Evolutionary conservation across 92 coral and sea anemone genomes (phyloP).

Genomic region (Epizoanthus ramosus): DNA sequence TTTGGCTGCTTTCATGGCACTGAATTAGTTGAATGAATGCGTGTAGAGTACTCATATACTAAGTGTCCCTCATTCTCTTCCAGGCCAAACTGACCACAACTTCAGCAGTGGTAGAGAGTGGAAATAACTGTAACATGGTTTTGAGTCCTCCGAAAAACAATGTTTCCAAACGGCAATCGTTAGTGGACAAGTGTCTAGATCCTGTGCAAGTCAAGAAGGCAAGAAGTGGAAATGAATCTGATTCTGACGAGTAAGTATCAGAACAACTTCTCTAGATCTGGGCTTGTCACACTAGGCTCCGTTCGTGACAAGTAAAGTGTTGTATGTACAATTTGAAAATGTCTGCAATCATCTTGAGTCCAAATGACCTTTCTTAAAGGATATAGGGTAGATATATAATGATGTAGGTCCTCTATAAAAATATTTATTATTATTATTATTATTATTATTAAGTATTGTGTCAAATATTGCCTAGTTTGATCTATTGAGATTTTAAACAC

Average conservation of each 20-base stretch:
- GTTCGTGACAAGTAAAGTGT: not conserved
- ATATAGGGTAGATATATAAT: too few species aligned
- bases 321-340: too few species aligned
- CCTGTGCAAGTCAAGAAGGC: slow-evolving; percentile 60
- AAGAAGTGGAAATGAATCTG: slow-evolving; percentile 53
- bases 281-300: not conserved
- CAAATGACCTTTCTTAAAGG: too few species aligned
- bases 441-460: too few species aligned
- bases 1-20: too few species aligned
- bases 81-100: slow-evolving; percentile 48
- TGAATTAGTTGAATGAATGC: too few species aligned
- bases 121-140: slow-evolving; percentile 39
- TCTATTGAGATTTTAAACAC: too few species aligned
- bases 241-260: slow-evolving; percentile 59
- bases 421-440: too few species aligned
- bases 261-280: not conserved
- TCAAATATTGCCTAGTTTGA: too few species aligned
- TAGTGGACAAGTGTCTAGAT: slow-evolving; percentile 55
- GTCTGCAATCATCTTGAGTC: too few species aligned
- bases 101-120: slow-evolving; percentile 42
- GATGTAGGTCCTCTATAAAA: too few species aligned
- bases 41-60: too few species aligned
- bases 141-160: slow-evolving; percentile 57
- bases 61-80: not conserved
- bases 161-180: slow-evolving; percentile 66